Conservation (phyloP, 2,113 vertebrate genomes). For the Larimichthys polyactis region DNA sequence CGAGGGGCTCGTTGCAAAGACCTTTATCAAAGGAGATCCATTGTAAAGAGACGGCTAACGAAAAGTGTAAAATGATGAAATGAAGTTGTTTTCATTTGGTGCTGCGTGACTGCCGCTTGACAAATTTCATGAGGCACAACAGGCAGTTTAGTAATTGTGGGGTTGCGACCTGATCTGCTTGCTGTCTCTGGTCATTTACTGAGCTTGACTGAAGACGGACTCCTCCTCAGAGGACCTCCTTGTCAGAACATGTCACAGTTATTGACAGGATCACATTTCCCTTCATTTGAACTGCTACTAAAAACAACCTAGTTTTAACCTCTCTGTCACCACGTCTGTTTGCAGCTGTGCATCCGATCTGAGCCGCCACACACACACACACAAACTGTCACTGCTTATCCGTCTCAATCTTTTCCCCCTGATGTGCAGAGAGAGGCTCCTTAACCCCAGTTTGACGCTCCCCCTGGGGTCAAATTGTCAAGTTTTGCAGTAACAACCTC, state of each 20-base stretch:
- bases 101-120: neutral
- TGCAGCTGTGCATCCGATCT: constrained; percentile 45
- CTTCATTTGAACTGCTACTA: constrained; percentile 12
- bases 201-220: neutral
- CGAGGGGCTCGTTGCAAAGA: neutral
- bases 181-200: neutral
- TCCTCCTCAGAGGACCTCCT: constrained; percentile 9
- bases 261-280: constrained; percentile 26
- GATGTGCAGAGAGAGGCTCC: constrained; percentile 16
- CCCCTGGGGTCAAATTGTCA: neutral
- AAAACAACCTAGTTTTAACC: constrained; percentile 35
- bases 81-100: neutral
- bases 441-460: constrained; percentile 37
- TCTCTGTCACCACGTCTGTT: constrained; percentile 17
- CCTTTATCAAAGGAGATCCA: neutral
- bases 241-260: constrained; percentile 19
- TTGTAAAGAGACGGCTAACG: neutral
- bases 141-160: neutral
- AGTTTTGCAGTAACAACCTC: neutral
- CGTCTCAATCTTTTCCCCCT: constrained; percentile 16
- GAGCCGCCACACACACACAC: constrained; percentile 26
- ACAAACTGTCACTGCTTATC: constrained; percentile 24
- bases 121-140: neutral
- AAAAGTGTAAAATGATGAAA: neutral
- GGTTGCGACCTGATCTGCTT: neutral